These are phyloP conservation scores for Chlorops oryzae DNA, from an alignment of 1,140 invertebrate species.

Conservation along the genomic window DNA sequence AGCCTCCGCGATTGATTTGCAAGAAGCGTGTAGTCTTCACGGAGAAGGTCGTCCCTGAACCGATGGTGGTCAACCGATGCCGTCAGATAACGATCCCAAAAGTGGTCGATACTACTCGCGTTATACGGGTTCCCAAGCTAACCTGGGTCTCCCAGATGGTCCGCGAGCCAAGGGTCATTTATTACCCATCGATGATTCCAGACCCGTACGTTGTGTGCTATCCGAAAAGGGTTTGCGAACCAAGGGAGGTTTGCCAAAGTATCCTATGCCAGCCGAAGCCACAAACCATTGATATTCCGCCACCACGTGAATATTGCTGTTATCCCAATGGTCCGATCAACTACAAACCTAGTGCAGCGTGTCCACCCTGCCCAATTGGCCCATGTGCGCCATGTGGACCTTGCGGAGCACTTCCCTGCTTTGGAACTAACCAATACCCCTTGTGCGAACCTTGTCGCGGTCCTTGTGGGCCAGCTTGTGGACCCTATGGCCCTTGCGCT, in stretches of 20 bases:
- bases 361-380: constrained; percentile 36
- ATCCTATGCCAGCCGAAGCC: constrained; percentile 43
- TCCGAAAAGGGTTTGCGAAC: constrained; percentile 38
- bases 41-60: constrained; percentile 37
- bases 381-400: constrained; percentile 30
- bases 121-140: constrained; percentile 39
- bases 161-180: constrained; percentile 36
- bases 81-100: constrained; percentile 40
- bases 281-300: constrained; percentile 39
- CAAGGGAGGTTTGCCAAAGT: constrained; percentile 38
- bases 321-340: constrained; percentile 41
- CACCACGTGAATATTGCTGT: constrained; percentile 40
- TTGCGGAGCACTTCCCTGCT: constrained; percentile 35
- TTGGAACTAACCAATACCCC: constrained; percentile 37
- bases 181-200: constrained; percentile 41
- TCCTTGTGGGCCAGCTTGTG: constrained; percentile 35
- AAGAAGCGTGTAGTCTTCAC: constrained; percentile 40
- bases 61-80: constrained; percentile 40
- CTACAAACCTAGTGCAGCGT: constrained; percentile 38
- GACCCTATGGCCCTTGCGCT: constrained; percentile 33
- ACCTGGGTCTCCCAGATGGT: constrained; percentile 44
- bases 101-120: constrained; percentile 35
- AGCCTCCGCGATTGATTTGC: constrained; percentile 39
- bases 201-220: constrained; percentile 44
- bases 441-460: constrained; percentile 31